phyloP scores from a whole-genome alignment of 2,797 vertebrate genomes.

The Diglossa cyanea region DNA sequence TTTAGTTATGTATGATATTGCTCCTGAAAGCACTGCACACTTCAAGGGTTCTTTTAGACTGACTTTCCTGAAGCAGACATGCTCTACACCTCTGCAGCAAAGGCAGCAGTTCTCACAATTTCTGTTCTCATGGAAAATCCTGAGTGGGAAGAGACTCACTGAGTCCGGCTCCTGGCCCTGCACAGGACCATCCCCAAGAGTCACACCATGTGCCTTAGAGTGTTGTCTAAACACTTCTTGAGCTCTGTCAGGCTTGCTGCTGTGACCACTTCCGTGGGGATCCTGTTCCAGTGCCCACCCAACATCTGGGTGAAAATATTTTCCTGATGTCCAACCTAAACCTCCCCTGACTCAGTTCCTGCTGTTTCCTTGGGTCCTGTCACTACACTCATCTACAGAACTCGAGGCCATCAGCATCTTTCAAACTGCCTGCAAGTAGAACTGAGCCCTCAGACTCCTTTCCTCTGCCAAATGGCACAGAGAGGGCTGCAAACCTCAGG shows the following conservation, averaged over 20 bases:
- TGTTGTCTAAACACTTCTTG: not conserved
- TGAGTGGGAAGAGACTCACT: not conserved
- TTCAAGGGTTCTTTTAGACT: not conserved
- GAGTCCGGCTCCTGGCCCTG: not conserved
- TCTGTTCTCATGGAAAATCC: not conserved
- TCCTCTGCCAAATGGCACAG: not conserved
- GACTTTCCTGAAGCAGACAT: not conserved
- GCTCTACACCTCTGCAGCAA: accelerated
- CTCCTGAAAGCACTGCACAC: not conserved
- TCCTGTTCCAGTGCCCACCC: accelerated
- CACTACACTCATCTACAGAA: not conserved
- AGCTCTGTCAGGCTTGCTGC: not conserved
- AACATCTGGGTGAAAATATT: not conserved
- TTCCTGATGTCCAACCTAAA: not conserved
- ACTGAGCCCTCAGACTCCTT: not conserved
- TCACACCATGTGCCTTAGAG: accelerated
- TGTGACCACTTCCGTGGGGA: not conserved
- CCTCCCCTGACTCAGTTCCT: too few relatives aligned
- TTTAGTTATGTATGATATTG: not conserved
- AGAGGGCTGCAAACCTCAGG: accelerated
- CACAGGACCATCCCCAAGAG: not conserved
- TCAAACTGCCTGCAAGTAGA: not conserved
- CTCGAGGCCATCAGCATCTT: not conserved
- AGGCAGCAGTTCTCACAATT: accelerated
- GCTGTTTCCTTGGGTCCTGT: accelerated